Conservation (phyloP, 2,113 vertebrate genomes). For the Condylura cristata region DNA sequence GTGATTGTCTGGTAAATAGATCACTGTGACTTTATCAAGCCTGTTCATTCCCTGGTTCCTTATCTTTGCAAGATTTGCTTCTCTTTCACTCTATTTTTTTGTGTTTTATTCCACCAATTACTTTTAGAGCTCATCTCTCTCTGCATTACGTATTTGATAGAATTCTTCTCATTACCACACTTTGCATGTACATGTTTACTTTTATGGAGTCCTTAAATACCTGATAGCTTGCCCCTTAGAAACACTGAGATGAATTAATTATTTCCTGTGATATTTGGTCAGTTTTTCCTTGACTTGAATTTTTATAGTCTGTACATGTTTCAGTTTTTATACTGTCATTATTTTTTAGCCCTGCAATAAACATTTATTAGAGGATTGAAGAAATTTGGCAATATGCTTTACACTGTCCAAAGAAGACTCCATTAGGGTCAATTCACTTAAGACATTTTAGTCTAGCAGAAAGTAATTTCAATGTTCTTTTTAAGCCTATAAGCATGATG, state of each 20-base stretch:
- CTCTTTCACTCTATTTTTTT: background rate
- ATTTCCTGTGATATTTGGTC: conserved; percentile 15
- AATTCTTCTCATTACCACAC: background rate
- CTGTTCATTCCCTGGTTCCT: background rate
- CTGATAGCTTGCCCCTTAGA: background rate
- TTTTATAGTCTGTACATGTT: background rate
- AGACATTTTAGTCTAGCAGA: conserved; percentile 45
- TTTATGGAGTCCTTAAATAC: conserved; percentile 32
- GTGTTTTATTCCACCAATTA: background rate
- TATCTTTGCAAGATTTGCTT: background rate
- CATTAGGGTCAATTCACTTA: conserved; percentile 6
- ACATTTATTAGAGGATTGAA: conserved; percentile 52
- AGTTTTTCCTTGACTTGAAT: conserved; percentile 56
- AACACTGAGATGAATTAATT: conserved; percentile 33
- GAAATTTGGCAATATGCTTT: conserved; percentile 26
- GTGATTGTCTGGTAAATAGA: background rate
- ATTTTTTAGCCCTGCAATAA: background rate
- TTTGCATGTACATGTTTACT: background rate
- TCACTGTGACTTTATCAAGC: background rate
- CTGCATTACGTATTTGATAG: background rate
- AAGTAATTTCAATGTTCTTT: conserved; percentile 68
- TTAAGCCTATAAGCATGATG: conserved; percentile 30
- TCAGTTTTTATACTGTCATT: conserved; percentile 26
- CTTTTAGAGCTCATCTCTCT: background rate
- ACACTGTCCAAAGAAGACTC: background rate